phyloP scores from a whole-genome alignment of 2,797 vertebrate genomes.

The Austrolebias charrua region DNA sequence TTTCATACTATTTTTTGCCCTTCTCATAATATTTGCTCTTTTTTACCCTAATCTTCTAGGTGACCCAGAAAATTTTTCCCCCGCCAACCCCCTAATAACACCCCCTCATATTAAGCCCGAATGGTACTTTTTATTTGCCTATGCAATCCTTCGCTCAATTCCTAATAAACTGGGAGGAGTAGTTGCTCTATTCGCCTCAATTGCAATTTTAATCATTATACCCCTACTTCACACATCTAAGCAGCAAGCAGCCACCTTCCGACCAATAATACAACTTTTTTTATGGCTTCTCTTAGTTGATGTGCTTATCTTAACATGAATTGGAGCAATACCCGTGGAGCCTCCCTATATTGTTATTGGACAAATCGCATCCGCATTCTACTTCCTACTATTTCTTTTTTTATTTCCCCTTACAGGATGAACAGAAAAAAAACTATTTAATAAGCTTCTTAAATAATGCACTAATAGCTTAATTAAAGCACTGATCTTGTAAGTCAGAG shows the following conservation, averaged over 20 bases:
- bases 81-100: slow-evolving; percentile 29
- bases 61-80: slow-evolving; percentile 68
- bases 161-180: slow-evolving; percentile 50
- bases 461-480: slow-evolving; percentile 57
- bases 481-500: slow-evolving; percentile 59
- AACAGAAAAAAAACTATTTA: slow-evolving; percentile 37
- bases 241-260: slow-evolving; percentile 35
- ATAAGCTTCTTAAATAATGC: no score
- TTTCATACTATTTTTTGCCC: accelerated
- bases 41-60: neutral
- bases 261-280: neutral
- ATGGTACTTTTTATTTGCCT: slow-evolving; percentile 63
- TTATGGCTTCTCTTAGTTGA: slow-evolving; percentile 42
- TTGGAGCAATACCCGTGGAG: slow-evolving; percentile 47
- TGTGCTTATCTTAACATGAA: neutral
- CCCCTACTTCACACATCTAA: slow-evolving; percentile 48
- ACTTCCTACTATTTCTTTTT: neutral
- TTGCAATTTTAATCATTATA: neutral
- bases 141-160: slow-evolving; percentile 31
- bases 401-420: accelerated
- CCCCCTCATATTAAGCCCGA: slow-evolving; percentile 51
- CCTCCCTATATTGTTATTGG: slow-evolving; percentile 44
- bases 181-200: neutral
- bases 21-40: accelerated
- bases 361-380: neutral